Conservation (phyloP, 2,888 invertebrate genomes). For the Bellardia pandia region DNA sequence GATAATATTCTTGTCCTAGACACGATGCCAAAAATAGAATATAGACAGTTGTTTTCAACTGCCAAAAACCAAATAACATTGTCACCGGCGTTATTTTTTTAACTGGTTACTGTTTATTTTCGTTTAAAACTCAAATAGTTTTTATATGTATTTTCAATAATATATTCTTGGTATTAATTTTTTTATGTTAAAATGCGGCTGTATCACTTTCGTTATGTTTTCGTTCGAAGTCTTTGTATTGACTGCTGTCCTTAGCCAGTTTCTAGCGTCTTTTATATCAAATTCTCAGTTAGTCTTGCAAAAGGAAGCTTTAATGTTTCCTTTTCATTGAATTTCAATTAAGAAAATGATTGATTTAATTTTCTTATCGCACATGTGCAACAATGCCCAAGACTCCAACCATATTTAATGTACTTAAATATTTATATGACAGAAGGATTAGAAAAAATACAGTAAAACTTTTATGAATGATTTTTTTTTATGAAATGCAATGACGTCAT, state of each 20-base stretch:
- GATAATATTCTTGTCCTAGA: conserved; percentile 69
- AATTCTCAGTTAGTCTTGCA: not conserved
- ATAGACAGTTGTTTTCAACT: conserved; percentile 76
- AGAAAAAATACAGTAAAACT: not conserved
- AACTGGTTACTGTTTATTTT: conserved; percentile 5
- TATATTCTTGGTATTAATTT: conserved; percentile 40
- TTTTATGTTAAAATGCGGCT: not conserved
- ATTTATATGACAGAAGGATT: not conserved
- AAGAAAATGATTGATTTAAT: conserved; percentile 74
- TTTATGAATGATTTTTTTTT: conserved; percentile 54
- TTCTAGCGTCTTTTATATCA: conserved; percentile 72
- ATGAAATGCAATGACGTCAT: conserved; percentile 57
- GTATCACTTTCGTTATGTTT: conserved; percentile 15
- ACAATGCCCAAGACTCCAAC: conserved; percentile 61
- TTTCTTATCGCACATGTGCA: conserved; percentile 76
- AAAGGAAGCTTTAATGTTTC: conserved; percentile 56
- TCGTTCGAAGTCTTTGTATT: conserved; percentile 63
- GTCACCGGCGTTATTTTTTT: conserved; percentile 37
- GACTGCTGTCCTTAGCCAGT: conserved; percentile 69
- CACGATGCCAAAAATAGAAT: conserved; percentile 74
- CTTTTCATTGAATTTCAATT: conserved; percentile 74
- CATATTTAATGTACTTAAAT: not conserved
- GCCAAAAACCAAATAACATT: conserved; percentile 77
- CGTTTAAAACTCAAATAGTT: not conserved
- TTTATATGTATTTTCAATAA: conserved; percentile 21